Conservation (phyloP, 2,113 vertebrate genomes). For the human (Homo sapiens) region GRCh38 chr4:132054001-132054500, state of each 20-base stretch:
- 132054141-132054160: neutral
- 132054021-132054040: neutral
- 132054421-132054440: neutral
- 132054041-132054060: neutral
- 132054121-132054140: neutral
- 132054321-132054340: neutral
- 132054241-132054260: neutral
- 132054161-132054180: neutral
- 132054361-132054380: neutral
- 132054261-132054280: neutral
- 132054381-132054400: rapidly evolving
- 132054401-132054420: neutral
- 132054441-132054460: too few relatives aligned
- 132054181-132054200: neutral
- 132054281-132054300: neutral
- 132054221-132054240: neutral
- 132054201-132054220: neutral
- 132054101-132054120: neutral
- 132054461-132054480: neutral
- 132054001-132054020: neutral
- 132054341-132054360: neutral
- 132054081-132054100: neutral
- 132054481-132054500: neutral
- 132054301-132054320: neutral
- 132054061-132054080: neutral